phyloP scores from a whole-genome alignment of 1,140 invertebrate genomes.

The Diuraphis noxia region DNA sequence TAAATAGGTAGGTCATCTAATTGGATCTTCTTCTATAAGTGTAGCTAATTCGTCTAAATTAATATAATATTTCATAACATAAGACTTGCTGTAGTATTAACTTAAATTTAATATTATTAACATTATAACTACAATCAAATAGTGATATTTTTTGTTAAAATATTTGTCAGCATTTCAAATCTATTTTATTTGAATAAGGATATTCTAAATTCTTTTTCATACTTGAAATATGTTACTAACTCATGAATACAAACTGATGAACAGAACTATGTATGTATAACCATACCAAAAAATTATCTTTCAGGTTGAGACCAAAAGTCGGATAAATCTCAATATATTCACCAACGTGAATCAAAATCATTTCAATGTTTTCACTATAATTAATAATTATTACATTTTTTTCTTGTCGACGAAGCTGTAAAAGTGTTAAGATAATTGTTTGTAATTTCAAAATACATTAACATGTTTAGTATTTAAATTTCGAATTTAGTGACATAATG shows the following conservation, averaged over 20 bases:
- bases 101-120: neutral
- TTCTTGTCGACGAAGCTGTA: too few species aligned
- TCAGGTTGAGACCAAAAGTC: too few species aligned
- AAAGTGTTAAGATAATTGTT: too few species aligned
- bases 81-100: neutral
- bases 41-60: neutral
- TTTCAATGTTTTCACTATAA: too few species aligned
- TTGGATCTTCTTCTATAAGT: neutral
- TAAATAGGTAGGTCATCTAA: neutral
- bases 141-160: neutral
- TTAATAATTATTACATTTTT: too few species aligned
- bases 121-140: neutral
- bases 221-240: neutral
- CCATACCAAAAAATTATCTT: too few species aligned
- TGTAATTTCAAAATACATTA: too few species aligned
- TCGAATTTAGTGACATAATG: too few species aligned
- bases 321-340: too few species aligned
- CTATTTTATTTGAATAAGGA: neutral
- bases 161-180: neutral
- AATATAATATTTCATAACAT: neutral
- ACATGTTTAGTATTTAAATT: too few species aligned
- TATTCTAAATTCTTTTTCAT: neutral
- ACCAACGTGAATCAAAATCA: too few species aligned
- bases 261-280: too few species aligned
- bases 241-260: neutral